Evolutionary conservation across 1,140 invertebrate species (phyloP).

Genomic region (Sweltsa coloradensis): DNA sequence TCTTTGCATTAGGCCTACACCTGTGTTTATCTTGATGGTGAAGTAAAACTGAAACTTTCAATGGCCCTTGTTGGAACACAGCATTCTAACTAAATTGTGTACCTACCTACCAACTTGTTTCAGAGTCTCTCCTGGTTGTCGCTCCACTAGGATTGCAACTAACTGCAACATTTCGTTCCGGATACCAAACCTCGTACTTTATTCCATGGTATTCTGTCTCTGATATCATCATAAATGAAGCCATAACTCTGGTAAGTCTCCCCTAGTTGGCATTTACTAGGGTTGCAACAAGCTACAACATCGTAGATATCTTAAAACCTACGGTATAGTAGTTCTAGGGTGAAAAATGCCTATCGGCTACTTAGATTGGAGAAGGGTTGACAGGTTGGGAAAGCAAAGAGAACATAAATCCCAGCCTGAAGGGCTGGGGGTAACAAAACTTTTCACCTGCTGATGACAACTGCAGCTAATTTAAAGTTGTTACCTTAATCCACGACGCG

Average conservation of each 20-base stretch:
- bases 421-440: too few species aligned
- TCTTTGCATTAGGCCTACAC: background rate
- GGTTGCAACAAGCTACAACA: background rate
- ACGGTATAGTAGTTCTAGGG: too few species aligned
- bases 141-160: slow-evolving; percentile 6
- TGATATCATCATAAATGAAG: slow-evolving; percentile 7
- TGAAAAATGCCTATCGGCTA: too few species aligned
- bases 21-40: background rate
- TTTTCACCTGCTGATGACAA: too few species aligned
- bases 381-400: too few species aligned
- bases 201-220: slow-evolving; percentile 3
- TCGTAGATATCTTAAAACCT: too few species aligned
- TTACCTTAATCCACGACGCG: too few species aligned
- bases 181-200: slow-evolving; percentile 1
- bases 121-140: slow-evolving; percentile 1
- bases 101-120: background rate
- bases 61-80: background rate
- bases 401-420: too few species aligned
- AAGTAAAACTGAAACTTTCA: background rate
- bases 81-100: background rate
- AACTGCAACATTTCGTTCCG: slow-evolving; percentile 1
- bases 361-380: too few species aligned
- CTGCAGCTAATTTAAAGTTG: too few species aligned
- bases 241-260: background rate
- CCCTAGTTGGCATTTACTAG: background rate